phyloP scores from a whole-genome alignment of 2,797 vertebrate species.

The Peromyscus nudipes region DNA sequence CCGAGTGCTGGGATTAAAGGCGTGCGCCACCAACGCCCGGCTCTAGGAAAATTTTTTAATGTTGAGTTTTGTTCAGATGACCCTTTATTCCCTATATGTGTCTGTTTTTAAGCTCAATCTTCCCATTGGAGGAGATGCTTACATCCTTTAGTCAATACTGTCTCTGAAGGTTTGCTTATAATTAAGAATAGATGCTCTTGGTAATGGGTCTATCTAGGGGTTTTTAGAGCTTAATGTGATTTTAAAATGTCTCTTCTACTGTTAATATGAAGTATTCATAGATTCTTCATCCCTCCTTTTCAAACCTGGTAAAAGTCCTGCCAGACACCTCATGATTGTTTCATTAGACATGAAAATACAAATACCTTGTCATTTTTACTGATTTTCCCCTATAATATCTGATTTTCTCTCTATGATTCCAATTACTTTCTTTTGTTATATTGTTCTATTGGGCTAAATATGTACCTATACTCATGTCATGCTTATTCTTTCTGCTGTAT shows the following conservation, averaged over 20 bases:
- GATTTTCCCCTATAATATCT: background rate
- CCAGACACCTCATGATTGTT: conserved; percentile 41
- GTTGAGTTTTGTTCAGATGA: conserved; percentile 21
- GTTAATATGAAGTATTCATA: conserved; percentile 46
- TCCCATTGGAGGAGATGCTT: conserved; percentile 35
- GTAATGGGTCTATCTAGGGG: conserved; percentile 71
- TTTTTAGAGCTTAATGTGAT: conserved; percentile 25
- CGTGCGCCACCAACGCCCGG: too few relatives aligned
- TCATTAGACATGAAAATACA: conserved; percentile 50
- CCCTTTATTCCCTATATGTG: background rate
- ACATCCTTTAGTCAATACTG: conserved; percentile 67
- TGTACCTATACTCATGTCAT: background rate
- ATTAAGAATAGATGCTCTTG: background rate
- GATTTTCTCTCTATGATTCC: background rate
- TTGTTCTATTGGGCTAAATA: background rate
- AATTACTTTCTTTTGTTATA: conserved; percentile 37
- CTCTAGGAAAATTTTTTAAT: background rate
- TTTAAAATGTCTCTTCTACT: conserved; percentile 4
- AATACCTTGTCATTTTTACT: background rate
- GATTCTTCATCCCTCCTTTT: conserved; percentile 52
- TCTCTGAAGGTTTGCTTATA: conserved; percentile 53
- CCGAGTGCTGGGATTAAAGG: too few relatives aligned
- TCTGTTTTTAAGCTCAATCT: conserved; percentile 22
- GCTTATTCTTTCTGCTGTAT: background rate
- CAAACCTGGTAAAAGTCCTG: background rate